phyloP scores from a whole-genome alignment of 2,888 invertebrate genomes.

The Rhogogaster chlorosoma region DNA sequence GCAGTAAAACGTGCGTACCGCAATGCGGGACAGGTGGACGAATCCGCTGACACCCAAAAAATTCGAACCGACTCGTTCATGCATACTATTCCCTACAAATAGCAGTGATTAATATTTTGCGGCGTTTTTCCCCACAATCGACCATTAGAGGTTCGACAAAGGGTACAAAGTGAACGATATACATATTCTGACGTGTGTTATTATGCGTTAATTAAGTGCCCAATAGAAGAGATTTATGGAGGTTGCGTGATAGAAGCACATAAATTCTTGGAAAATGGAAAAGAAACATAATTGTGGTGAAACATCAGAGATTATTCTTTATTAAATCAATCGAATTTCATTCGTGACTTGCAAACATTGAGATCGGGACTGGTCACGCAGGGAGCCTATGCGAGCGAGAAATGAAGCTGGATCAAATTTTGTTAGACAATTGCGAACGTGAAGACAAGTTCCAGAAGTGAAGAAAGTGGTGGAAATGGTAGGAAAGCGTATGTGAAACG shows the following conservation, averaged over 20 bases:
- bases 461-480: constrained; percentile 23
- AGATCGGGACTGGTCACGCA: not conserved
- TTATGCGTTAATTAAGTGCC: constrained; percentile 38
- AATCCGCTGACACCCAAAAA: constrained; percentile 42
- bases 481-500: constrained; percentile 39
- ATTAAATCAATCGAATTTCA: constrained; percentile 46
- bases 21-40: constrained; percentile 49
- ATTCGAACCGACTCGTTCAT: constrained; percentile 13
- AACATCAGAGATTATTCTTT: constrained; percentile 36
- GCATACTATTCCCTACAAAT: constrained; percentile 25
- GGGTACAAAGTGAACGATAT: not conserved
- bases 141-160: constrained; percentile 11
- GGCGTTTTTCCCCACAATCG: not conserved
- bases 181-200: constrained; percentile 36
- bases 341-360: constrained; percentile 8
- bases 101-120: constrained; percentile 42
- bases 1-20: constrained; percentile 41
- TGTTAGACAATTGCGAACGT: constrained; percentile 9
- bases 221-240: constrained; percentile 25
- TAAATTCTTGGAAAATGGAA: constrained; percentile 11
- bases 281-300: constrained; percentile 10
- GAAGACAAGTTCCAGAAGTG: constrained; percentile 23
- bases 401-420: not conserved
- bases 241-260: constrained; percentile 17
- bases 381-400: not conserved